phyloP scores from a whole-genome alignment of 1,140 invertebrate genomes.

The Sitodiplosis mosellana region DNA sequence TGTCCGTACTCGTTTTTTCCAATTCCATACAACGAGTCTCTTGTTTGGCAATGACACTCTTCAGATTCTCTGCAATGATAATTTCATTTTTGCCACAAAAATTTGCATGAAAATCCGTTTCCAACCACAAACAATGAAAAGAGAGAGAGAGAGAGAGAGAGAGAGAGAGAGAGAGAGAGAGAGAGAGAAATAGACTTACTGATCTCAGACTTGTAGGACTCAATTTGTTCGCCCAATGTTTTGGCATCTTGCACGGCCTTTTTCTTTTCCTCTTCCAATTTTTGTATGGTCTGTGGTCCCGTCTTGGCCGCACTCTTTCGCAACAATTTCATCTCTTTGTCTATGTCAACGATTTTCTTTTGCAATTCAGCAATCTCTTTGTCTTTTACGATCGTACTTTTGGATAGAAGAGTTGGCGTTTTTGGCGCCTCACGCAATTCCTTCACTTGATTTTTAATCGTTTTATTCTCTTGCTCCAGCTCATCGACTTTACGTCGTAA shows the following conservation, averaged over 20 bases:
- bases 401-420: constrained; percentile 11
- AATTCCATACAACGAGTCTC: constrained; percentile 8
- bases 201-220: constrained; percentile 16
- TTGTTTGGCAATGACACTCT: background rate
- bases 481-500: constrained; percentile 67
- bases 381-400: constrained; percentile 31
- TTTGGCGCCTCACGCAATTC: constrained; percentile 43
- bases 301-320: too few relatives aligned
- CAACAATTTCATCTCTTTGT: constrained; percentile 57
- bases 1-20: constrained; percentile 18
- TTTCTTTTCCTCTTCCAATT: too few relatives aligned
- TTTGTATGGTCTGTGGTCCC: too few relatives aligned
- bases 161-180: too few relatives aligned
- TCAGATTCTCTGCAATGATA: background rate
- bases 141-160: too few relatives aligned
- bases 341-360: constrained; percentile 64
- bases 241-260: too few relatives aligned
- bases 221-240: constrained; percentile 14
- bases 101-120: background rate
- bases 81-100: background rate
- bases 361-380: constrained; percentile 51
- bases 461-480: constrained; percentile 59
- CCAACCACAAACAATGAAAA: too few relatives aligned
- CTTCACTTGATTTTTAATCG: constrained; percentile 52
- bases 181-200: too few relatives aligned